Base-by-base conservation (phyloP, 1,140 invertebrate genomes). In the Megalonaias nervosa region DNA sequence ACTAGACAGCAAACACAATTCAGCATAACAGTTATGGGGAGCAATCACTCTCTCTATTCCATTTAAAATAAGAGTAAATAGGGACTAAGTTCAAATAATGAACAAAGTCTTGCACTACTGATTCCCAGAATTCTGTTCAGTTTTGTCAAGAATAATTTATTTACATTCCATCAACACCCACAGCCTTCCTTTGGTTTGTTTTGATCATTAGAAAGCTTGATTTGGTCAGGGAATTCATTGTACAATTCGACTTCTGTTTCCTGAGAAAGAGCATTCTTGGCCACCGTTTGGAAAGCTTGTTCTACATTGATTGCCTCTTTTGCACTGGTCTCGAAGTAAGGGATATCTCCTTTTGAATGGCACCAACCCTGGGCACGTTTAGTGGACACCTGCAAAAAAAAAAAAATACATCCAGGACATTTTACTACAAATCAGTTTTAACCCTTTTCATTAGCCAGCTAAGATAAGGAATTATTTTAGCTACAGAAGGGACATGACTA, bases 281-380 rank as follows among this genome's bases (percentile, higher is more conserved):
- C 98, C 90, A 99, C 98, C 69, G 97, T 97, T 91, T 98, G 95
- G 93, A 99, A 99, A 85, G 98, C 98, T 91, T 98, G 95, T 92
- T 99, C 98, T 64, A 99, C 98, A 90, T 99, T 99, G 75, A 98
- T 95, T 68, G 97, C 97, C 91, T 99, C 98, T 92, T 99, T 99
- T 84, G 98, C 98, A 92, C 96, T 97, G 57, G 98, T 99, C 93
- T 99, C 98, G 92, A 99, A 99, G 90, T 99, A 99, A 61, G 98
- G 98, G 89, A 99, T 99, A 92, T 97, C 97, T 90, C 99, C 99
- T 93, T 99, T 99, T 83, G 94, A 95, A 91, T 98, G 96, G 93
- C 98, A 99, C 98, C 98, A 99, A 84, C 98, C 96, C 90, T 99
- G 97, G 56, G 98, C 98, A 88, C 97, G 93, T 90, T 99, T 98